phyloP scores from a whole-genome alignment of 1,140 invertebrate genomes.

The Pantala flavescens region DNA sequence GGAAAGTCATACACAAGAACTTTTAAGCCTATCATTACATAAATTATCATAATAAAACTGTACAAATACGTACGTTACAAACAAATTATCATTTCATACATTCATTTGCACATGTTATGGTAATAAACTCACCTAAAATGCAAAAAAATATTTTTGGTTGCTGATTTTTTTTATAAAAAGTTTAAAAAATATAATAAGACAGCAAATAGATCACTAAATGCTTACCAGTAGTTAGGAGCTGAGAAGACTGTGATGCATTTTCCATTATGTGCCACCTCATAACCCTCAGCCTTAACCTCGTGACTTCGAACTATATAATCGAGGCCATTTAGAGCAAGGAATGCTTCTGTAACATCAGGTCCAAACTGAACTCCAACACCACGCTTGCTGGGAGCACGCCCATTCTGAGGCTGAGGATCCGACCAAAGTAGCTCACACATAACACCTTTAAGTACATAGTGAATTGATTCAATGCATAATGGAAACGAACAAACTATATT shows the following conservation, averaged over 20 bases:
- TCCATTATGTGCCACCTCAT: conserved; percentile 87
- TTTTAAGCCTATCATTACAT: too few relatives aligned
- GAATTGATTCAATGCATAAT: background rate
- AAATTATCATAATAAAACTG: too few relatives aligned
- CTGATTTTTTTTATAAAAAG: too few relatives aligned
- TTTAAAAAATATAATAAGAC: too few relatives aligned
- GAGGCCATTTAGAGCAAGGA: conserved; percentile 73
- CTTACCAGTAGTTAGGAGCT: conserved; percentile 97
- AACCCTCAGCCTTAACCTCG: conserved; percentile 95
- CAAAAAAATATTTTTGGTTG: too few relatives aligned
- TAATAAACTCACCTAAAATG: too few relatives aligned
- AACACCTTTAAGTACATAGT: conserved; percentile 39
- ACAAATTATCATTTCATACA: too few relatives aligned
- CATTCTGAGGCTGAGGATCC: conserved; percentile 83
- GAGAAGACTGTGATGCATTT: conserved; percentile 95
- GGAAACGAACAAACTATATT: too few relatives aligned
- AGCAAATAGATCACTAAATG: conserved; percentile 13
- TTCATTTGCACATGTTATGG: too few relatives aligned
- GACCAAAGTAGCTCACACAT: conserved; percentile 99
- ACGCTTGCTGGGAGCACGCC: conserved; percentile 84
- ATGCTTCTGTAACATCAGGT: conserved; percentile 84
- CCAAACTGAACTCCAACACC: conserved; percentile 98
- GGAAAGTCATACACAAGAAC: too few relatives aligned
- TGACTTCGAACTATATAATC: conserved; percentile 94
- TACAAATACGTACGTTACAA: too few relatives aligned